Conservation (phyloP, 2,113 vertebrate species). For the Puma concolor region DNA sequence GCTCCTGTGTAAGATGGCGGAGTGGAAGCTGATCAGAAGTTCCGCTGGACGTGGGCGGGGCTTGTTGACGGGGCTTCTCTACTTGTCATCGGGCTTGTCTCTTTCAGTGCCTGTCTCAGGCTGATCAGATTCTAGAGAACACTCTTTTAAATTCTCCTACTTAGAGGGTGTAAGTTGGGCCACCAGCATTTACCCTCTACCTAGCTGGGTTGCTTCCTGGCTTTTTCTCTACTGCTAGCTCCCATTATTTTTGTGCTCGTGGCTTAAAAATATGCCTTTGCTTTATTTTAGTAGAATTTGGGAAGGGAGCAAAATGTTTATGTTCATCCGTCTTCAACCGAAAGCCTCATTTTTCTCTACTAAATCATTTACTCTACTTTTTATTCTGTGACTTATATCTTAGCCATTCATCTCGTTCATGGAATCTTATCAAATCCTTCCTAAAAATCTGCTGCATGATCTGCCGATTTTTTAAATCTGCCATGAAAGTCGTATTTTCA, state of each 20-base stretch:
- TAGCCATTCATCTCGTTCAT: constrained; percentile 20
- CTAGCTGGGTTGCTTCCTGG: not conserved
- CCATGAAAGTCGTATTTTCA: constrained; percentile 26
- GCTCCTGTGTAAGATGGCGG: not conserved
- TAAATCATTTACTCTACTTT: constrained; percentile 30
- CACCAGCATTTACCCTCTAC: not conserved
- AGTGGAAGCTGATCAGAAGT: not conserved
- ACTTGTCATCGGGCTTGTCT: not conserved
- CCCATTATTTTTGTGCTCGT: not conserved
- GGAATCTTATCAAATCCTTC: constrained; percentile 34
- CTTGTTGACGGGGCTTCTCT: not conserved
- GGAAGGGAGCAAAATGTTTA: not conserved
- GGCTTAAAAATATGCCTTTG: not conserved
- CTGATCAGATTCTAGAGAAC: not conserved
- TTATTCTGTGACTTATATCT: not conserved
- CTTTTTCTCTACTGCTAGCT: not conserved
- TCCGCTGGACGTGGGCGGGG: accelerated
- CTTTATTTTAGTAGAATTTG: constrained; percentile 2
- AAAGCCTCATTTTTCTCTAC: constrained; percentile 34
- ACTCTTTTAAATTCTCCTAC: not conserved
- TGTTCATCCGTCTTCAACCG: not conserved
- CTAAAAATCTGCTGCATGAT: not conserved
- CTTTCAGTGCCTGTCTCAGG: not conserved
- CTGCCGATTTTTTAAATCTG: constrained; percentile 10
- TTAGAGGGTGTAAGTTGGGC: not conserved